Evolutionary conservation across 2,113 vertebrate genomes (phyloP), one percentile per base, ranked within the genome.

Genomic region (Podarcis raffonei): DNA sequence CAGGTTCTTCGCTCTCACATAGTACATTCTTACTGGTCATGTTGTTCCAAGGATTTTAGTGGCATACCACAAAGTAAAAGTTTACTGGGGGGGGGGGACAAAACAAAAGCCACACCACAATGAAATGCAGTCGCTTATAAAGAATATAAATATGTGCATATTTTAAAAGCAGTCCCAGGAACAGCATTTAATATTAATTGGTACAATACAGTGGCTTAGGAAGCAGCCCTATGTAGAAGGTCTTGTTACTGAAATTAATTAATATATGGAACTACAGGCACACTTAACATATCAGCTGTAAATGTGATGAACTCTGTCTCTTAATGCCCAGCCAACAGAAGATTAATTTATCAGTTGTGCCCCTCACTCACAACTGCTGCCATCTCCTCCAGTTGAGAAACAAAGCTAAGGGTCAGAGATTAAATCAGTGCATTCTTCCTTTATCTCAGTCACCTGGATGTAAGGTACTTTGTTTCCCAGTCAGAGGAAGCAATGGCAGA

Each of bases 171-270:
- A 94, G 93, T 92, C 93, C 94, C 93, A 94, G 91, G 94, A 96
- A 83, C 91, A 95, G 84, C 81, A 92, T 94, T 96, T 93, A 95
- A n/a, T n/a, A n/a, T n/a, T n/a, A n/a, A 95, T 94, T 92, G 87
- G 94, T 94, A 53, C 94, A 95, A 90, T 3, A 88, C 80, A 62
- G 59, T 92, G 92, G 92, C 90, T 92, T 84, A 93, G 92, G 92
- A 95, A 95, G 66, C 89, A 94, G 96, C 94, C 94, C 94, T 93
- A 95, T 93, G 91, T 92, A 89, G 93, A 95, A 92, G 90, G 89
- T 95, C 7, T 92, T 94, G 94, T 95, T 94, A 95, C 86, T 90
- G 94, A 95, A 95, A 94, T 95, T 95, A 96, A 95, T 96, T 96
- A 53, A 95, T 94, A 95, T 94, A 90, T 94, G 68, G 53, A 53